Percentiles rank a stretch among this genome's conserved stretches.
Conservation (phyloP, 2,113 vertebrate genomes). For the Geococcyx californianus region DNA sequence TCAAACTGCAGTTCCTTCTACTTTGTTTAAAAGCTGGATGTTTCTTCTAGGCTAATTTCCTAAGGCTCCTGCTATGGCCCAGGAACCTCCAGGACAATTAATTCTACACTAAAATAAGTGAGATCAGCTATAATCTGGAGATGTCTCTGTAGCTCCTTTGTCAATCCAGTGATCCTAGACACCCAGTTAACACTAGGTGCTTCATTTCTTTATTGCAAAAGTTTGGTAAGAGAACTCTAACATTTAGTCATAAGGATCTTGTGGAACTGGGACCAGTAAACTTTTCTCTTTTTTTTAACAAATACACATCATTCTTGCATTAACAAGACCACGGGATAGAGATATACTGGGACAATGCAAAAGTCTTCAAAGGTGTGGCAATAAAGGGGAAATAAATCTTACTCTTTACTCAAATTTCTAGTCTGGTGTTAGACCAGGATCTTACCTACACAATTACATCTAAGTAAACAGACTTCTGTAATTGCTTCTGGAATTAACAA, state of each 20-base stretch:
- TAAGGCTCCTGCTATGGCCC: background rate
- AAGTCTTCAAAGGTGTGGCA: background rate
- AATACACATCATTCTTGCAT: background rate
- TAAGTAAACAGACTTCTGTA: background rate
- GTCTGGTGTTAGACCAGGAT: background rate
- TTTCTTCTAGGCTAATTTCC: background rate
- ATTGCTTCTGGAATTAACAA: conserved; percentile 32
- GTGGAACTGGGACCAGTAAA: background rate
- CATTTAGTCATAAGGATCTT: background rate
- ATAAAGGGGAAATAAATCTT: background rate
- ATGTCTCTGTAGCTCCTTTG: background rate
- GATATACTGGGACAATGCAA: background rate
- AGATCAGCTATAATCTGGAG: background rate
- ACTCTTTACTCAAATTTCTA: background rate
- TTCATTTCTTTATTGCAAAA: background rate
- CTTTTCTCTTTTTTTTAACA: background rate
- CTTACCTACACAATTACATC: background rate
- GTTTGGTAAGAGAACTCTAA: background rate
- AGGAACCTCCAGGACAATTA: background rate
- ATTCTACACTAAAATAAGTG: background rate
- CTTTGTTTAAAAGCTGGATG: background rate
- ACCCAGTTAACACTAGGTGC: background rate
- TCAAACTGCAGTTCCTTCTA: background rate
- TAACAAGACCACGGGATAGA: background rate
- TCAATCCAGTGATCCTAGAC: background rate